phyloP scores from a whole-genome alignment of 2,888 invertebrate species.

The Eupithecia insigniata region DNA sequence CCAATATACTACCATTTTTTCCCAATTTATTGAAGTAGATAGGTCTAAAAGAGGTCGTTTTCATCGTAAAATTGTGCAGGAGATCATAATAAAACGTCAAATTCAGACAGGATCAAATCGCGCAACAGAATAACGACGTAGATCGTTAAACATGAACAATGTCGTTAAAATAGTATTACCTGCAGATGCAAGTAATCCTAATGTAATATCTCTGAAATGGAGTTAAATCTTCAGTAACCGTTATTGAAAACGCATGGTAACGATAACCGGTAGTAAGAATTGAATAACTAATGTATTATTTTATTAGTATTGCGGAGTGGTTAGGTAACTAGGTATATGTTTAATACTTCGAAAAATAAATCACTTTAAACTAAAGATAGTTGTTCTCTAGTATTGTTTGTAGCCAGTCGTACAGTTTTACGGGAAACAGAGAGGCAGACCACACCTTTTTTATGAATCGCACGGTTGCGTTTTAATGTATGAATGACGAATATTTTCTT shows the following conservation, averaged over 20 bases:
- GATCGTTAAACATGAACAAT: constrained; percentile 13
- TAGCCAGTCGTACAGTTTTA: not conserved
- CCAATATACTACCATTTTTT: too few species aligned
- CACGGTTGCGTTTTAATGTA: not conserved
- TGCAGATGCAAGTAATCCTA: constrained; percentile 26
- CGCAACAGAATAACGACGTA: constrained; percentile 12
- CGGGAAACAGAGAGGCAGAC: not conserved
- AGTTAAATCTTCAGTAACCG: not conserved
- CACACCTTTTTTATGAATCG: not conserved
- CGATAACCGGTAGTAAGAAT: not conserved
- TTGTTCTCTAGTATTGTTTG: not conserved
- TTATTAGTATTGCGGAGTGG: not conserved
- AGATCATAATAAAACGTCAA: constrained; percentile 8
- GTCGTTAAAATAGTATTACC: constrained; percentile 38
- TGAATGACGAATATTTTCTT: not conserved
- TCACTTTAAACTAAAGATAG: not conserved
- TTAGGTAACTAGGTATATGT: too few species aligned
- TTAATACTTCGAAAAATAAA: not conserved
- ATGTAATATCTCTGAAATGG: constrained; percentile 4
- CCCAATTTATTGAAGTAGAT: not conserved
- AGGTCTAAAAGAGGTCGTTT: not conserved
- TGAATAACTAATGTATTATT: not conserved
- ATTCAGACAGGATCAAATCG: constrained; percentile 9
- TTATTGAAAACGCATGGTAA: constrained; percentile 4
- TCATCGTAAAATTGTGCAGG: not conserved